phyloP scores from a whole-genome alignment of 2,113 vertebrate genomes.

The Crotalus helleri region DNA sequence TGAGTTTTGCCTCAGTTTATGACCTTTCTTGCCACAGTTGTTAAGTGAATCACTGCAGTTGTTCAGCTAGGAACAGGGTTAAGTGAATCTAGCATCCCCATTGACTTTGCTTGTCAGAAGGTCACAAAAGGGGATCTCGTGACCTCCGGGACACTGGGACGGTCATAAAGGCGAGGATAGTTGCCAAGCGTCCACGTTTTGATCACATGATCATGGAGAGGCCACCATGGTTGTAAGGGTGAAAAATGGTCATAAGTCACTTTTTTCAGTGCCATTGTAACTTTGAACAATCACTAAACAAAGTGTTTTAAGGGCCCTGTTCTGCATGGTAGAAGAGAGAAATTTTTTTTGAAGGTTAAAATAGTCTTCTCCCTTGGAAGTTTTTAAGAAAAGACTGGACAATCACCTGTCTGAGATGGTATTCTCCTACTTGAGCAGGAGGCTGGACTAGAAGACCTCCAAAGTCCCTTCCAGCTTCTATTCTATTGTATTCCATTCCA shows the following conservation, averaged over 20 bases:
- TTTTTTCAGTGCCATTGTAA: neutral
- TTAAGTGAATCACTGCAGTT: neutral
- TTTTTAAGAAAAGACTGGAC: too few relatives aligned
- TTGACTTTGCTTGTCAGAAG: neutral
- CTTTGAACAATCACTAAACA: neutral
- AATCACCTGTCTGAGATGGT: too few relatives aligned
- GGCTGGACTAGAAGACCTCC: too few relatives aligned
- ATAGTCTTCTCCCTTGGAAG: neutral
- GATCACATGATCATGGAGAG: neutral
- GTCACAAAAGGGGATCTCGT: neutral
- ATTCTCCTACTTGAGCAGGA: too few relatives aligned
- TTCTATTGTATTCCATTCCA: too few relatives aligned
- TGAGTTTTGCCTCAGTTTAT: neutral
- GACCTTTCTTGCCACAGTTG: neutral
- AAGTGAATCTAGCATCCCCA: neutral
- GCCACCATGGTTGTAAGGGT: neutral
- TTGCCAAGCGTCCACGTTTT: neutral
- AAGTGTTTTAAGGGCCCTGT: neutral
- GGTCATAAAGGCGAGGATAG: neutral
- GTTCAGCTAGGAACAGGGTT: neutral
- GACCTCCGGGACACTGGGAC: neutral
- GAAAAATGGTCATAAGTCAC: neutral
- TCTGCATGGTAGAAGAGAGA: neutral
- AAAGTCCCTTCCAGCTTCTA: too few relatives aligned
- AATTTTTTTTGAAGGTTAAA: neutral